A percentile compares a stretch with the other conserved stretches of the same genome.
Evolutionary conservation across 2,797 vertebrate species (phyloP).

Genomic region (Sebastes ruberrimus): DNA sequence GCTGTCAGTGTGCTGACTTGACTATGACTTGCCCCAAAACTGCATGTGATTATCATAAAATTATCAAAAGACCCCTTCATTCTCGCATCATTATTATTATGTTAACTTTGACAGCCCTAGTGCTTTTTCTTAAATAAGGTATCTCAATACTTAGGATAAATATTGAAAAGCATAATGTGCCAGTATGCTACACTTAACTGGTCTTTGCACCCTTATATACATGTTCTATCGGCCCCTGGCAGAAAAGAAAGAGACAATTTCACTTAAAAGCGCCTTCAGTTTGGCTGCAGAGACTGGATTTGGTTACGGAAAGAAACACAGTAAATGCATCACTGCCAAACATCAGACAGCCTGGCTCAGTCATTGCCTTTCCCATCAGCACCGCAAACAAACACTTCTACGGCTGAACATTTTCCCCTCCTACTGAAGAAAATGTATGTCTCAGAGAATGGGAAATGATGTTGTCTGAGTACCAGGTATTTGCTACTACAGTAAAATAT

Average conservation of each 20-base stretch:
- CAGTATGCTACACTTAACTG: neutral
- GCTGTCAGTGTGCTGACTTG: too few relatives aligned
- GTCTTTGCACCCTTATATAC: neutral
- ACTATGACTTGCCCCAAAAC: too few relatives aligned
- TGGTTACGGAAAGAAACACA: conserved; percentile 5
- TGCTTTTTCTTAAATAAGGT: too few relatives aligned
- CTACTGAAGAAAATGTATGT: conserved; percentile 5
- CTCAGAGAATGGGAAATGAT: neutral
- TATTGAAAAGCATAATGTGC: neutral
- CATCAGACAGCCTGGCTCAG: conserved; percentile 46
- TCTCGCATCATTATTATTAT: too few relatives aligned
- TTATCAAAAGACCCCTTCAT: too few relatives aligned
- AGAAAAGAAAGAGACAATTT: conserved; percentile 28
- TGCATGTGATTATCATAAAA: too few relatives aligned
- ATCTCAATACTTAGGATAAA: neutral
- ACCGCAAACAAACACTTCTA: conserved; percentile 37
- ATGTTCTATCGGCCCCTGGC: neutral
- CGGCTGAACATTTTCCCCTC: neutral
- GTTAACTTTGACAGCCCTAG: too few relatives aligned
- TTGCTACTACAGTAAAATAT: neutral
- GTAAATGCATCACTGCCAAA: conserved; percentile 39
- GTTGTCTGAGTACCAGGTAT: neutral
- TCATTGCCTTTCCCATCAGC: conserved; percentile 42
- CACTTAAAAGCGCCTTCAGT: conserved; percentile 26
- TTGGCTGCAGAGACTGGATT: conserved; percentile 38